Base-by-base conservation (phyloP, 2,113 vertebrate species). In the Platycercus adscitus region DNA sequence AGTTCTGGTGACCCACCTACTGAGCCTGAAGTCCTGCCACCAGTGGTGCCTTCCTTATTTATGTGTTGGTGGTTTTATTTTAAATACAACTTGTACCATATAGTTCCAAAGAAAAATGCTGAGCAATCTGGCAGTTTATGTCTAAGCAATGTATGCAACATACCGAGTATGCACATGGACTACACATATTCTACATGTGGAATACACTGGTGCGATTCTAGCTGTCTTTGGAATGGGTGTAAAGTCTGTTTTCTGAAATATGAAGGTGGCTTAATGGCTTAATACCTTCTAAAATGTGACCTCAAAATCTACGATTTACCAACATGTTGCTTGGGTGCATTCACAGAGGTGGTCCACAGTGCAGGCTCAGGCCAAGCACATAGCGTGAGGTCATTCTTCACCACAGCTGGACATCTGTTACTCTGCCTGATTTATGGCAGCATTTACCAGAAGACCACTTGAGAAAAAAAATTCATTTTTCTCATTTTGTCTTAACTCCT, bases 291-390 rank as follows among this genome's bases (percentile, higher is more conserved):
- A 39, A 50, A 72, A 39, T 24, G 41, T 69, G 39, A 55, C 26
- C 23, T 64, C 68, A 71, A 50, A 46, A 49, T 82, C n/a, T 60
- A 23, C 44, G 7, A 17, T 47, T 16, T 66, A 31, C 10, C 0
- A 2, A 5, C 2, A 0, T 1, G 0, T 23, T 69, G 6, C 26
- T 12, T 47, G 41, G n/a, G 28, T 33, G 41, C 20, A 4, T 86
- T 80, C 37, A 7, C 25, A 65, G 21, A 39, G 37, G 14, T 31
- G 49, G 24, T 52, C 37, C 31, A 17, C 35, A 58, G 17, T 35
- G 12, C 21, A 31, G 50, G 11, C 49, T 77, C 18, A 56, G 39
- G 11, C 23, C 39, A 17, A 7, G 44, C 2, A 0, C 0, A 0
- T 24, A 33, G 8, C 26, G 5, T 72, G 19, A 49, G 52, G 6